Conservation (phyloP, 2,888 invertebrate species). For the Dromius quadrimaculatus region DNA sequence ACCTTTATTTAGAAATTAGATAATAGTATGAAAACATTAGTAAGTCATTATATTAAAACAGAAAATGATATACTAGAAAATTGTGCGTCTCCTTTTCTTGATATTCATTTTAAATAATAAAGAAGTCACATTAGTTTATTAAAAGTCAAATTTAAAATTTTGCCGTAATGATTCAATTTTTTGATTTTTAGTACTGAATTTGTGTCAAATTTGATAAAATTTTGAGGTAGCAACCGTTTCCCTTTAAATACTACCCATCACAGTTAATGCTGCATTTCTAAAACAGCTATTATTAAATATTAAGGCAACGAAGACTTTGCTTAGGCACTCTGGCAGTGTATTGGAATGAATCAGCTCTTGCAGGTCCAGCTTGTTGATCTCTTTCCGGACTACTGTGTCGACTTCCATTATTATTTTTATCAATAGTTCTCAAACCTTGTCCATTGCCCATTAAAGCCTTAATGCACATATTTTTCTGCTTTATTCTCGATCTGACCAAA, state of each 20-base stretch:
- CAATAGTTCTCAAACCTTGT: constrained; percentile 62
- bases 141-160: too few species aligned
- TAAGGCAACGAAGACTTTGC: constrained; percentile 82
- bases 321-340: constrained; percentile 79
- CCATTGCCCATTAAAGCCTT: constrained; percentile 68
- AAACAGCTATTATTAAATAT: constrained; percentile 67
- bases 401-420: constrained; percentile 56
- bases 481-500: constrained; percentile 68
- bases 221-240: constrained; percentile 7
- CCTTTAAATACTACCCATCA: constrained; percentile 12
- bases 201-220: constrained; percentile 7
- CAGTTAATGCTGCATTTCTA: constrained; percentile 12
- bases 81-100: too few species aligned
- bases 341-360: constrained; percentile 71
- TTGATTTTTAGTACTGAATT: too few species aligned
- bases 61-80: too few species aligned
- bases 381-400: constrained; percentile 53
- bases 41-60: too few species aligned
- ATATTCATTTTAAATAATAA: too few species aligned
- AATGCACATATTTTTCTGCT: constrained; percentile 71
- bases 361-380: constrained; percentile 57
- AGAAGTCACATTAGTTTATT: too few species aligned
- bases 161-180: too few species aligned
- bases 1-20: too few species aligned
- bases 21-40: too few species aligned